phyloP scores from a whole-genome alignment of 2,888 invertebrate species.

The Chromoteleia sp. region DNA sequence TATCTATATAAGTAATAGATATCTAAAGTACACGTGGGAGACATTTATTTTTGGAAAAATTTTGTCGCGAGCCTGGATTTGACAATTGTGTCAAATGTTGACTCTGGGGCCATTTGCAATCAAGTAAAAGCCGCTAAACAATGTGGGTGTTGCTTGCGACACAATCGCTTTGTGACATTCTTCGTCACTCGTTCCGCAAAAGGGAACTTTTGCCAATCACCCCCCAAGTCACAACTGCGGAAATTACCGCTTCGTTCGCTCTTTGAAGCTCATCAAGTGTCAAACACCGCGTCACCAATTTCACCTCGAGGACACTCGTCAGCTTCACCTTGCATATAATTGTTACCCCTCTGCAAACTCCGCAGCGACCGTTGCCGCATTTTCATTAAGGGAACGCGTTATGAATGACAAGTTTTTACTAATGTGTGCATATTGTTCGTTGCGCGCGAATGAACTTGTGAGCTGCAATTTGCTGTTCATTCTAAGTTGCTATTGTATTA shows the following conservation, averaged over 20 bases:
- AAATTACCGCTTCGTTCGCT: constrained; percentile 51
- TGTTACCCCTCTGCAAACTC: constrained; percentile 47
- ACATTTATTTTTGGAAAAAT: constrained; percentile 1
- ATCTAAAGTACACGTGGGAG: not conserved
- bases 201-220: constrained; percentile 38
- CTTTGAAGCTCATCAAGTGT: constrained; percentile 56
- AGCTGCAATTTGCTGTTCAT: not conserved
- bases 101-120: constrained; percentile 15
- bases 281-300: constrained; percentile 60
- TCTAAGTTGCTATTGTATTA: constrained; percentile 10
- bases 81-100: constrained; percentile 21
- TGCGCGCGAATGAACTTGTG: constrained; percentile 4
- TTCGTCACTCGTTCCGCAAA: constrained; percentile 33
- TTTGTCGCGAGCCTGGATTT: constrained; percentile 3
- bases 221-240: constrained; percentile 37
- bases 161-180: constrained; percentile 29
- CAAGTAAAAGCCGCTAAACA: constrained; percentile 34
- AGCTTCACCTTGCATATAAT: constrained; percentile 49
- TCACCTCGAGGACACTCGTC: constrained; percentile 57
- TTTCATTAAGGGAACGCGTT: constrained; percentile 7
- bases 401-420: constrained; percentile 49
- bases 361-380: not conserved
- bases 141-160: constrained; percentile 18
- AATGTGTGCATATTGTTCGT: constrained; percentile 29
- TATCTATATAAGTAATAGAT: too few relatives aligned